Base-by-base conservation (phyloP, 2,113 vertebrate genomes). In the Gymnogyps californianus region DNA sequence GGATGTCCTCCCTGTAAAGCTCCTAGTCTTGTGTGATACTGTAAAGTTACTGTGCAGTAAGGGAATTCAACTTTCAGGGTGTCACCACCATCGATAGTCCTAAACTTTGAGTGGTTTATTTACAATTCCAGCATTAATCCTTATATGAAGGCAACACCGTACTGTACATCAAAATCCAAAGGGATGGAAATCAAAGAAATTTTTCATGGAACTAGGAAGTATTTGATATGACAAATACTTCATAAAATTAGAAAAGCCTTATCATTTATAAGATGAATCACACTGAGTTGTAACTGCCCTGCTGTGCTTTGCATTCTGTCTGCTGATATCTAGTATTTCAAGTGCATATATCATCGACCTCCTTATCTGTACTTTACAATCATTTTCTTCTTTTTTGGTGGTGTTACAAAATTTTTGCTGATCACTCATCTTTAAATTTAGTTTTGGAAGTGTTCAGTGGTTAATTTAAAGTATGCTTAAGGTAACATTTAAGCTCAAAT, bases 191-290 rank as follows among this genome's bases (percentile, higher is more conserved):
- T 96, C 87, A 96, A 90, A 93, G 80, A 88, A 36, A 96, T 88
- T 32, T 89, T 64, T 92, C 85, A 82, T 44, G 75, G 58, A 83
- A 55, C 85, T 83, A 88, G 79, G 93, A 97, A 97, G 82, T 52
- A 92, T 80, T 85, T 65, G 93, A 97, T 97, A 96, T 89, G 83
- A 97, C 95, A 96, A 96, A 95, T 92, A 95, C 72, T 93, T 97
- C 85, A 93, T 83, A 94, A 59, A 95, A 93, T 72, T 80, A 72
- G 65, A 74, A 91, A 95, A 97, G 78, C 40, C 70, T 89, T 93
- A 88, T 96, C 86, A 71, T 97, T 96, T 96, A 81, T 89, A 96
- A 94, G 95, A 96, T 83, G 58, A 97, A 97, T 95, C 75, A 25
- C 93, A 47, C 54, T 25, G 32, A 92, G 46, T 94, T 96, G 76